These are phyloP conservation scores for Eurosta solidaginis DNA, from an alignment of 1,140 invertebrate genomes.

Conservation along the genomic window DNA sequence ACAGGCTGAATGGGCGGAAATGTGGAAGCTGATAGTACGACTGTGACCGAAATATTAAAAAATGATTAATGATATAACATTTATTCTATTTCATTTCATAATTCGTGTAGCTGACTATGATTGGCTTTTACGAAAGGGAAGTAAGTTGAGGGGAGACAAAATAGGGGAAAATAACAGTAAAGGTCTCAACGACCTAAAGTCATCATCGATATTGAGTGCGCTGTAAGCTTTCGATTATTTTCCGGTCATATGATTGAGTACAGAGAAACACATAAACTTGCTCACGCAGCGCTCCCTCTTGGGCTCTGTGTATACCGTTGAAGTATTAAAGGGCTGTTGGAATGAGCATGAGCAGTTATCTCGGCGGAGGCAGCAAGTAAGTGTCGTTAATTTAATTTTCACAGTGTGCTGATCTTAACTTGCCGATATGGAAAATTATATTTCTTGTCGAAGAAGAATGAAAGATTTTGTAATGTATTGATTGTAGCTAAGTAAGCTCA, in stretches of 20 bases:
- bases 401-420: slow-evolving; percentile 8
- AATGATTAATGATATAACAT: slow-evolving; percentile 19
- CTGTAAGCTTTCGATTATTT: neutral
- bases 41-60: slow-evolving; percentile 24
- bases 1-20: neutral
- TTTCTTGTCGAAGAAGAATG: neutral
- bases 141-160: neutral
- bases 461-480: neutral
- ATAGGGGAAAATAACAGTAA: neutral
- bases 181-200: neutral
- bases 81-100: slow-evolving; percentile 13
- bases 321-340: neutral
- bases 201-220: neutral
- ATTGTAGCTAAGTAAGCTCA: neutral
- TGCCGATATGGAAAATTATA: slow-evolving; percentile 18
- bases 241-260: neutral
- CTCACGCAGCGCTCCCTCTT: neutral
- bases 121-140: neutral
- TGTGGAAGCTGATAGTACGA: neutral
- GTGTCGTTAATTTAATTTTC: slow-evolving; percentile 11
- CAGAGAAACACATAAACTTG: too few relatives aligned
- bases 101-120: neutral
- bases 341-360: too few relatives aligned
- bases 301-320: neutral
- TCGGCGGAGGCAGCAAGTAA: too few relatives aligned